phyloP scores from a whole-genome alignment of 1,140 invertebrate species.

The Popillia japonica region DNA sequence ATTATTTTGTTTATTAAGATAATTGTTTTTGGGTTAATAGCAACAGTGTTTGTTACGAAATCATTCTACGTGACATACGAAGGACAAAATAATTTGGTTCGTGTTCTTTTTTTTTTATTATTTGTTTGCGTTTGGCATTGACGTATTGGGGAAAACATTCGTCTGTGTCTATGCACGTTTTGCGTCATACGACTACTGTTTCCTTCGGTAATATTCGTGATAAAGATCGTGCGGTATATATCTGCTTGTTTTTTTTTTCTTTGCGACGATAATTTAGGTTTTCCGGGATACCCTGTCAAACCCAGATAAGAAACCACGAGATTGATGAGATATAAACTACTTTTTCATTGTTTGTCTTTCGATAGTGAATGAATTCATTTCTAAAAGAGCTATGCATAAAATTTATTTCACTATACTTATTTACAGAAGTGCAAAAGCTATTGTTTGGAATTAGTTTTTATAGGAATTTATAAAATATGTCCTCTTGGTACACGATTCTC shows the following conservation, averaged over 20 bases:
- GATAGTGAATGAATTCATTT: too few species aligned
- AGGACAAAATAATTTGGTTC: not conserved
- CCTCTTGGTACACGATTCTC: too few species aligned
- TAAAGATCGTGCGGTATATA: not conserved
- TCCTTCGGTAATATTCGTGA: not conserved
- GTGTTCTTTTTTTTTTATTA: not conserved
- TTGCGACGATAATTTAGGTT: not conserved
- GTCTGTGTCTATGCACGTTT: not conserved
- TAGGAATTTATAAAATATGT: too few species aligned
- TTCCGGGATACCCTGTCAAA: not conserved
- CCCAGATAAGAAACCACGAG: not conserved
- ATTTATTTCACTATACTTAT: too few species aligned
- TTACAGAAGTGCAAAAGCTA: too few species aligned
- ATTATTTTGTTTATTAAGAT: not conserved
- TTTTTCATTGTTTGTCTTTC: too few species aligned
- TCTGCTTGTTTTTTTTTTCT: not conserved
- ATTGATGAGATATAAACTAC: not conserved
- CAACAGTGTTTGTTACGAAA: not conserved
- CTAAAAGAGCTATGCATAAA: too few species aligned
- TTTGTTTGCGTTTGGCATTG: not conserved
- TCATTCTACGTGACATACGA: not conserved
- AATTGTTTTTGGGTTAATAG: constrained; percentile 3
- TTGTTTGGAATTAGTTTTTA: too few species aligned
- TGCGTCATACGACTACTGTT: not conserved
- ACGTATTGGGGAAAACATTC: not conserved